Evolutionary conservation across 2,888 invertebrate species (phyloP), one percentile per base, ranked within the genome.

Genomic region (Trichogramma evanescens): DNA sequence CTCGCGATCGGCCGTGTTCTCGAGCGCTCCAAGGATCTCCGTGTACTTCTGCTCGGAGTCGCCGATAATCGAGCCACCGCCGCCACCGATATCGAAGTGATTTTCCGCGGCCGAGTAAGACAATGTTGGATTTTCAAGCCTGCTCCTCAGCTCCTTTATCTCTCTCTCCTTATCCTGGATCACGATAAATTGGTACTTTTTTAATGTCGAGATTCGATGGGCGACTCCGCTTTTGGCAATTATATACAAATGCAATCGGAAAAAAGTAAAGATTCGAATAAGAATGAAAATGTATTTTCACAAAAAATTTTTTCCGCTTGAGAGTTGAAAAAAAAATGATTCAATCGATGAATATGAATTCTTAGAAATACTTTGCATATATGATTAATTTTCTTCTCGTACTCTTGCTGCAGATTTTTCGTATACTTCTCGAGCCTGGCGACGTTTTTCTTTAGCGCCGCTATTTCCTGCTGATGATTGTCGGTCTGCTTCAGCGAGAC

Each of bases 131-230:
- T 48, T 3, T 4, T 41, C 68, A 1, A 74, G 62, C 61, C 68
- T 68, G n/a, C 70, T 57, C 54, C 71, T 69, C n/a, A 74, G 59
- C 7, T 65, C 58, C 51, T 67, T 71, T 56, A 72, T 72, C 58
- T 73, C 71, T 51, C 69, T 60, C 38, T 71, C 69, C 51, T 74
- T 73, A 44, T 69, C 70, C 75, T 75, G 50, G 50, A 62, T 26
- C 26, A 26, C 26, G 26, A 26, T 58, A 61, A 38, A 59, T 56
- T 54, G n/a, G 39, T 13, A 58, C n/a, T 6, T 54, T 43, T 52
- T 41, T 45, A 10, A 48, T 7, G 53, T 43, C 6, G 1, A 39
- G 48, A 13, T 46, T 46, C 6, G 55, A 48, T 53, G 50, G 13
- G 50, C 46, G 42, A 8, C 39, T 49, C 8, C 49, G 50, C 50